These are phyloP conservation scores for Troides aeacus DNA, from an alignment of 2,888 invertebrate species.

Conservation along the genomic window DNA sequence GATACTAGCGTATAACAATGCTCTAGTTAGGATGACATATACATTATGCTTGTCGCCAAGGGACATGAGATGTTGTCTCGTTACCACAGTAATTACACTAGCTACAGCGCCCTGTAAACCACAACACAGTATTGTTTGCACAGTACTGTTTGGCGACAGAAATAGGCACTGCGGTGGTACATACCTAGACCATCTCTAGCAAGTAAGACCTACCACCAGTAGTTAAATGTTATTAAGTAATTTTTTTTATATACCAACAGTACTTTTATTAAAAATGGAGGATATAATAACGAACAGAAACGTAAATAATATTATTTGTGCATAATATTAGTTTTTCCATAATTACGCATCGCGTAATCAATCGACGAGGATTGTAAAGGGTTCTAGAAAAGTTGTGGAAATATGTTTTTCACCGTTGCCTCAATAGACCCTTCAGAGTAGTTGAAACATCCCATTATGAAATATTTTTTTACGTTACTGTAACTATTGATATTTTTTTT, in stretches of 20 bases:
- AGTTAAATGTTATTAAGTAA: not conserved
- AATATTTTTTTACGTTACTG: not conserved
- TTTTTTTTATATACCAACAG: not conserved
- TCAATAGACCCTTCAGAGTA: conserved; percentile 1
- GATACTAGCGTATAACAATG: too few relatives aligned
- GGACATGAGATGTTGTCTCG: too few relatives aligned
- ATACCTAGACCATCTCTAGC: too few relatives aligned
- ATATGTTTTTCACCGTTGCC: conserved; percentile 1
- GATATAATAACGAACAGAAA: not conserved
- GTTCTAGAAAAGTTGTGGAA: conserved; percentile 11
- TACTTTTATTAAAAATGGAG: not conserved
- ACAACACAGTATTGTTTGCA: too few relatives aligned
- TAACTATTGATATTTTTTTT: too few relatives aligned
- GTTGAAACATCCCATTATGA: conserved; percentile 8
- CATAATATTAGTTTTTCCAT: not conserved
- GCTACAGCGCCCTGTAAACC: too few relatives aligned
- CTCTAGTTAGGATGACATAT: too few relatives aligned
- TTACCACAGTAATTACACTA: too few relatives aligned
- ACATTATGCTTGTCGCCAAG: too few relatives aligned
- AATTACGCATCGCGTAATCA: not conserved
- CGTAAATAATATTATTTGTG: not conserved
- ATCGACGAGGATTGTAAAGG: conserved; percentile 2
- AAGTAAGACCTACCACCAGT: too few relatives aligned
- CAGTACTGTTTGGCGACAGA: too few relatives aligned
- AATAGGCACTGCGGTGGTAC: too few relatives aligned